Conservation (phyloP, 2,797 vertebrate species). For the Coregonus sp. region DNA sequence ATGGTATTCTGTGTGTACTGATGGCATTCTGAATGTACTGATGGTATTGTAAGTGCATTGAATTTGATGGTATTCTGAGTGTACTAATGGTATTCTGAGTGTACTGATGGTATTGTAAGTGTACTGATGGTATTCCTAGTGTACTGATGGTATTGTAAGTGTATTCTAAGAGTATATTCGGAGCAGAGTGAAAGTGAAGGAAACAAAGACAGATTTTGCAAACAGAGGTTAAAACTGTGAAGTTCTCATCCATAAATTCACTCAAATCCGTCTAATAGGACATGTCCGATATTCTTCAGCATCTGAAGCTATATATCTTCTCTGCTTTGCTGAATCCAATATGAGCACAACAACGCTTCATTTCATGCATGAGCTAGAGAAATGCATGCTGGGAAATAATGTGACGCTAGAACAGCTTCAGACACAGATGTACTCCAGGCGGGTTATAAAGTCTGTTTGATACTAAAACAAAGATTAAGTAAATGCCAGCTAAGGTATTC, state of each 20-base stretch:
- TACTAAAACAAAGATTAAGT: neutral
- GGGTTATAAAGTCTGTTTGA: neutral
- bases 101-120: neutral
- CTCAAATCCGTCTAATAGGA: constrained; percentile 1
- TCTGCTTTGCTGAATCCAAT: neutral
- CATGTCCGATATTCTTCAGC: neutral
- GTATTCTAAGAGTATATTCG: neutral
- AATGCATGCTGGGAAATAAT: neutral
- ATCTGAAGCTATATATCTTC: constrained; percentile 1
- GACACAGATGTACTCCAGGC: neutral
- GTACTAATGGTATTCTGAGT: neutral
- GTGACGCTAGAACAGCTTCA: neutral
- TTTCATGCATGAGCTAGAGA: constrained; percentile 3
- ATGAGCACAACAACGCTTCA: neutral
- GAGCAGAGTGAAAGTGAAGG: neutral
- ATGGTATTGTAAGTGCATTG: neutral
- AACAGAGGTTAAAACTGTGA: neutral
- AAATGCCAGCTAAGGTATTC: neutral
- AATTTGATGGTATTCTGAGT: neutral
- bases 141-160: neutral
- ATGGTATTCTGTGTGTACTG: neutral
- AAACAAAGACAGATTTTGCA: neutral
- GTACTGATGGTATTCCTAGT: neutral
- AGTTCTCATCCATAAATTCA: neutral
- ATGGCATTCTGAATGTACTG: neutral